phyloP scores from a whole-genome alignment of 2,888 invertebrate genomes.

The Physocephala rufipes region DNA sequence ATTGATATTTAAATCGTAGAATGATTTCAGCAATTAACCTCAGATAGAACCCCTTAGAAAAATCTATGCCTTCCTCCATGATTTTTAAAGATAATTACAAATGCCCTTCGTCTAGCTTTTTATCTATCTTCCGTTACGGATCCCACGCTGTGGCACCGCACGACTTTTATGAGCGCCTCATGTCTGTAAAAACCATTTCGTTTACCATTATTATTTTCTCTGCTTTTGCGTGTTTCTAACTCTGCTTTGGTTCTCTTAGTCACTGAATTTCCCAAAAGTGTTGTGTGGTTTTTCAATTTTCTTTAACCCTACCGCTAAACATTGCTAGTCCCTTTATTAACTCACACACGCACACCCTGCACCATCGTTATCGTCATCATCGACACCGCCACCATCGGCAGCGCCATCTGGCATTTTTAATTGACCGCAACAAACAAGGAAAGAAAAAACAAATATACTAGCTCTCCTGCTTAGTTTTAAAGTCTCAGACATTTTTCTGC shows the following conservation, averaged over 20 bases:
- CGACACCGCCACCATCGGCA: neutral
- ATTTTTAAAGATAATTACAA: neutral
- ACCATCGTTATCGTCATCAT: neutral
- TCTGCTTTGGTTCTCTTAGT: too few relatives aligned
- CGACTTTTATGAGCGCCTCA: too few relatives aligned
- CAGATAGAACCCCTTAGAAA: neutral
- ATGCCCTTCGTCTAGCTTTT: neutral
- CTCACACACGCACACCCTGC: neutral
- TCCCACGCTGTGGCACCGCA: neutral
- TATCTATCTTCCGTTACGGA: too few relatives aligned
- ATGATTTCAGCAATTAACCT: too few relatives aligned
- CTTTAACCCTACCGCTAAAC: neutral
- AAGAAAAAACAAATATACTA: slow-evolving; percentile 25
- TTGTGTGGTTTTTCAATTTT: slow-evolving; percentile 3
- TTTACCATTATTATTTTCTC: too few relatives aligned
- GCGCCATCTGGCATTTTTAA: slow-evolving; percentile 22
- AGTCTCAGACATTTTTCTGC: neutral
- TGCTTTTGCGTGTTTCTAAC: too few relatives aligned
- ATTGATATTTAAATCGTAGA: too few relatives aligned
- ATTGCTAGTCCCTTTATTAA: neutral
- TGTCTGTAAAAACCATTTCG: too few relatives aligned
- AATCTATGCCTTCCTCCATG: neutral
- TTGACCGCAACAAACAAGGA: slow-evolving; percentile 27
- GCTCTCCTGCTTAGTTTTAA: neutral
- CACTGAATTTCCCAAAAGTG: slow-evolving; percentile 18